Conservation (phyloP, 1,140 invertebrate species). For the Agraylea sexmaculata region DNA sequence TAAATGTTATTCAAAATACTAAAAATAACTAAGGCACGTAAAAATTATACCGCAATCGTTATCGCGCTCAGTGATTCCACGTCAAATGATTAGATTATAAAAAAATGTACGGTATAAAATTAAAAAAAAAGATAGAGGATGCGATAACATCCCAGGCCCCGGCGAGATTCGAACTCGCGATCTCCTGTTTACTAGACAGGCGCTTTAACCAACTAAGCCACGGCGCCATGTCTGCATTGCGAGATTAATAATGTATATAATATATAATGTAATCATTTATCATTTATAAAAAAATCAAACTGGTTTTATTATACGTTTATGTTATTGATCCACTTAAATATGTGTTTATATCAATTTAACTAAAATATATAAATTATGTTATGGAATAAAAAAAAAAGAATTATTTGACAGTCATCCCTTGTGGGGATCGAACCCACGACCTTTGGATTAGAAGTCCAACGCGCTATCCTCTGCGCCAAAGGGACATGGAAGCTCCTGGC, state of each 20-base stretch:
- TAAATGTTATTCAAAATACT: no score
- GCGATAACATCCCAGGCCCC: no score
- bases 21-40: no score
- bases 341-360: background rate
- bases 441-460: constrained; percentile 51
- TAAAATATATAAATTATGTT: background rate
- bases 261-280: no score
- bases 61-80: no score
- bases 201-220: constrained; percentile 16
- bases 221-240: no score
- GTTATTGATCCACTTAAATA: background rate
- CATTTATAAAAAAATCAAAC: background rate
- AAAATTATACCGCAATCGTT: no score
- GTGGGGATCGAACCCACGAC: constrained; percentile 49
- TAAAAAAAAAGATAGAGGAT: no score
- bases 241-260: no score
- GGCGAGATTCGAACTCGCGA: constrained; percentile 51
- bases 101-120: no score
- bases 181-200: constrained; percentile 58
- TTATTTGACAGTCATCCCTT: constrained; percentile 38
- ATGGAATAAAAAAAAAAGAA: background rate
- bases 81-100: no score
- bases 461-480: constrained; percentile 47
- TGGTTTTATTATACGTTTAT: background rate
- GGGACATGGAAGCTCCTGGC: constrained; percentile 26